Base-by-base conservation (phyloP, 2,113 vertebrate species). In the Synchiropus splendidus region DNA sequence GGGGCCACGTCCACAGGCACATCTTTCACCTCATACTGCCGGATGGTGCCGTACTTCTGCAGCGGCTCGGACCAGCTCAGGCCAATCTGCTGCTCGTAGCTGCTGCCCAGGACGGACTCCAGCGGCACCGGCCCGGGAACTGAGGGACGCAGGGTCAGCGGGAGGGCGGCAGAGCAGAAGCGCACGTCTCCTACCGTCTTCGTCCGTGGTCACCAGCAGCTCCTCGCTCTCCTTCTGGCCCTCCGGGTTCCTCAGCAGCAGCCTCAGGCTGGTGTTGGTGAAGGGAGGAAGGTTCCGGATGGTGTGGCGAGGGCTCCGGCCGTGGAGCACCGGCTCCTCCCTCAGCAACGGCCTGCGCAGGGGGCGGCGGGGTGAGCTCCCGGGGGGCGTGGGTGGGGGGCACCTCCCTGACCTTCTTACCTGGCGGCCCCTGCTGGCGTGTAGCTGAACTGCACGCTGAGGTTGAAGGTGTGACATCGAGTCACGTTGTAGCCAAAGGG, bases 401-500 rank as follows among this genome's bases (percentile, higher is more conserved):
- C n/a, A n/a, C n/a, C n/a, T n/a, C n/a, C n/a, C n/a, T n/a, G n/a
- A n/a, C 11, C 4, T 16, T 31, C 11, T 18, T 57, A 78, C 75
- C 72, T 73, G 64, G 39, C 85, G 16, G 79, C 83, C 16, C 85
- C 83, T 56, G 59, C 57, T 5, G 74, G 56, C 13, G 83, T 79
- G 79, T 92, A 95, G 46, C 79, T 86, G 80, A 98, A 98, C 63
- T 91, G 90, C 16, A 92, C 81, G 0, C 93, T 98, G 48, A 98
- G 87, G 70, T 95, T 98, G 70, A 93, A 98, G 49, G 83, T 89
- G 66, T 98, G 85, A 74, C 95, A 98, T 12, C 95, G 92, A 0
- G 95, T 98, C 36, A 98, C 91, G 2, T 95, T 95, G 56, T 98
- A 98, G 6, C 95, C 95, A 39, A 98, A 92, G 0, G 92, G 90